These are phyloP conservation scores for Chroicocephalus ridibundus DNA, from an alignment of 2,113 vertebrate genomes.

Conservation along the genomic window DNA sequence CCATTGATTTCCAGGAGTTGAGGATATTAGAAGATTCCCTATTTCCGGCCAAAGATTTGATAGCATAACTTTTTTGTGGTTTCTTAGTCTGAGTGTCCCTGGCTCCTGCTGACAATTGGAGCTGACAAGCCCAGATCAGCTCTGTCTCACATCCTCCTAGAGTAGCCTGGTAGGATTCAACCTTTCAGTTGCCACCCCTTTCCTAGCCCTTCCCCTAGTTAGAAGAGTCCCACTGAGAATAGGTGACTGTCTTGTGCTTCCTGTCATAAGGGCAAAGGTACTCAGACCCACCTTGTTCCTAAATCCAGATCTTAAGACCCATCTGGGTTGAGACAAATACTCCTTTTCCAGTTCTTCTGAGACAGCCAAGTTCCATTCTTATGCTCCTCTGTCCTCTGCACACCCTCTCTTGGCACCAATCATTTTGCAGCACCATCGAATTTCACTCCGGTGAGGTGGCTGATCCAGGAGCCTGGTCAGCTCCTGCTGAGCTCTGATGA, in stretches of 20 bases:
- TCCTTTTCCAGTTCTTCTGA: background rate
- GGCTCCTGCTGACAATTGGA: background rate
- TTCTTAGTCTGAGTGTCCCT: background rate
- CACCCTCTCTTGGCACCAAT: background rate
- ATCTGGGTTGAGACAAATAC: background rate
- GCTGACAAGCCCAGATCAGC: background rate
- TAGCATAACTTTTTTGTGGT: background rate
- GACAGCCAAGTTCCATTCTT: background rate
- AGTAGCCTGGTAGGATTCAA: background rate
- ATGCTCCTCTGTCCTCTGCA: fast-evolving
- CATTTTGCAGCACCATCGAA: background rate
- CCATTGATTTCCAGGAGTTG: background rate
- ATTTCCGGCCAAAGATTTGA: background rate
- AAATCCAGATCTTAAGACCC: background rate
- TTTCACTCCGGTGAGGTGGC: background rate
- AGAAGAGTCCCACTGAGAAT: background rate
- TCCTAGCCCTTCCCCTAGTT: background rate
- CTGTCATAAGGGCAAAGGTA: background rate
- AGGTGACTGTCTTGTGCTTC: background rate
- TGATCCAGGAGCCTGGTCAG: background rate
- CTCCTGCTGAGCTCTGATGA: background rate
- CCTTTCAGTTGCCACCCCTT: background rate
- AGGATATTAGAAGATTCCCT: background rate
- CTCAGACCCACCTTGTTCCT: background rate
- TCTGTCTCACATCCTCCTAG: background rate